These are phyloP conservation scores for Gobiocypris rarus DNA, from an alignment of 2,113 vertebrate genomes.

Conservation along the genomic window DNA sequence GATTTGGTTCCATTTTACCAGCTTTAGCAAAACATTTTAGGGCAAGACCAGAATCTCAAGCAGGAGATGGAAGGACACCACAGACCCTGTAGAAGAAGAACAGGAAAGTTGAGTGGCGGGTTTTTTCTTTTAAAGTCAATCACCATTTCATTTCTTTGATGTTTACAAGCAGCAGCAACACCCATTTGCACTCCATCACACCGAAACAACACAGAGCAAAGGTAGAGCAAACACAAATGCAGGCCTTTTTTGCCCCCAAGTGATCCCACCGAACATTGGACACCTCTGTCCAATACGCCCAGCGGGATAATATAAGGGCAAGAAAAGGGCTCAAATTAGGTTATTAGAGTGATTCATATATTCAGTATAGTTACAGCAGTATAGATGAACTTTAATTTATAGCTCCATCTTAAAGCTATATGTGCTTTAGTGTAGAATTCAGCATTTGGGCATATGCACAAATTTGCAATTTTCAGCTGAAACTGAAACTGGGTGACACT, in stretches of 20 bases:
- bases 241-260: neutral
- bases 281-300: neutral
- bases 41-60: slow-evolving; percentile 1
- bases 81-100: slow-evolving; percentile 44
- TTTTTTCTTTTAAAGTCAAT: neutral
- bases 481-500: neutral
- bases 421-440: neutral
- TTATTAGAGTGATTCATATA: neutral
- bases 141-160: neutral
- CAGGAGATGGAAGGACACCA: neutral
- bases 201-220: neutral
- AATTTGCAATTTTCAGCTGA: neutral
- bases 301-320: neutral
- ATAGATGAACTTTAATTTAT: neutral
- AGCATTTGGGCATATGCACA: neutral
- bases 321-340: neutral
- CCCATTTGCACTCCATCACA: neutral
- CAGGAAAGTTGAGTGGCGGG: neutral
- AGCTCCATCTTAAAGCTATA: neutral
- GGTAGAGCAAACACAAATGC: neutral
- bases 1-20: slow-evolving; percentile 99
- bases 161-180: neutral
- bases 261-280: too few relatives aligned
- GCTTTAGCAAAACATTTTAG: slow-evolving; percentile 99
- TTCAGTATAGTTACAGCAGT: neutral